Evolutionary conservation across 2,888 invertebrate species (phyloP), one percentile per base, ranked within the genome.

Genomic region (Polydrusus pterygomalis): DNA sequence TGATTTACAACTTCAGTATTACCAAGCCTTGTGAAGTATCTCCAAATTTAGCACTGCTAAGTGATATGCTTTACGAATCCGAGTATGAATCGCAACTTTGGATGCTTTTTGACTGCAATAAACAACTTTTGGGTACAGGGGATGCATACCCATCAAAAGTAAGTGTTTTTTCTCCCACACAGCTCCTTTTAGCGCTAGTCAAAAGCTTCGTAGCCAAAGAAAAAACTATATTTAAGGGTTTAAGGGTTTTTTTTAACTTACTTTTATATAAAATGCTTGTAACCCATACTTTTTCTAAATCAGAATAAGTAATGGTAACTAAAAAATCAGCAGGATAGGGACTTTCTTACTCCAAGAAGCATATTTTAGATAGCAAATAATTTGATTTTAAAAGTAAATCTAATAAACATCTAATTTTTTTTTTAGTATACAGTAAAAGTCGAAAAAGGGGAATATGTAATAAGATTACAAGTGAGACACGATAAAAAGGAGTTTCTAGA

Each of bases 51-150:
- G 92, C 96, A 0, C 85, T 96, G 74, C 90, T 99, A 45, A 95
- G 95, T 86, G 94, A 96, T 84, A 91, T 96, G 84, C 89, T 99
- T 49, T 99, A 99, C 87, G 99, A 99, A 88, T 95, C 95, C 0
- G 97, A 98, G 88, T 97, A 94, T 86, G 98, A 99, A 88, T 95
- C 97, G 8, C 97, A 99, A 88, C 90, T 99, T 87, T 98, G 98
- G 97, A 96, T 98, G 95, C 78, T 99, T 77, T 99, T 95, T 89
- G 97, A 98, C 88, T 88, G 90, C 73, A 96, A 96, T 87, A 99
- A 99, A 88, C 95, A 96, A 84, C 91, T 95, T 72, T 87, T 98
- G 82, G 92, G 92, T 65, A 92, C 93, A 78, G 97, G 98, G 0
- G 97, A 98, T 87, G 97, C 97, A 1, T 97, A 95, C 87, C 95